Evolutionary conservation across 2,888 invertebrate genomes (phyloP).

Genomic region (Tribolium freemani): DNA sequence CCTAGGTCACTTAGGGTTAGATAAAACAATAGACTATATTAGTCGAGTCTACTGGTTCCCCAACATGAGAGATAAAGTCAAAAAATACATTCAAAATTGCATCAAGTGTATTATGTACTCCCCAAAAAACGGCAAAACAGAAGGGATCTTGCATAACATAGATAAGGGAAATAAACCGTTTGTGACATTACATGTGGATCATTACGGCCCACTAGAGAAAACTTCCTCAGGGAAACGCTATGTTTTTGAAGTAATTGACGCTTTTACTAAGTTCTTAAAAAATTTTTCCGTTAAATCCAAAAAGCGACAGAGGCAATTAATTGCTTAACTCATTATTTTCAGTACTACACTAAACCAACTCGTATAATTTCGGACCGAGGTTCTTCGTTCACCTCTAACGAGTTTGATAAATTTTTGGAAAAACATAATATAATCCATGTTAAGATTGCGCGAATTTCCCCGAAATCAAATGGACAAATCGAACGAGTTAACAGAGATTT

Average conservation of each 20-base stretch:
- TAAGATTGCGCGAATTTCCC: constrained; percentile 36
- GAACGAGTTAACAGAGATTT: constrained; percentile 32
- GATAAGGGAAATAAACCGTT: constrained; percentile 42
- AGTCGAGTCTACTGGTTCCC: constrained; percentile 49
- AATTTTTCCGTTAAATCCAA: constrained; percentile 44
- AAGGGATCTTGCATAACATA: constrained; percentile 55
- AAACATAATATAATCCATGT: constrained; percentile 39
- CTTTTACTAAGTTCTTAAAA: constrained; percentile 56
- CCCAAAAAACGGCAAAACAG: constrained; percentile 42
- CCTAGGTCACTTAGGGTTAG: constrained; percentile 45
- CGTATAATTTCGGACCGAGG: constrained; percentile 43
- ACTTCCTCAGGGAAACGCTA: constrained; percentile 49
- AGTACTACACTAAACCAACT: constrained; percentile 50
- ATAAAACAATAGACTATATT: constrained; percentile 45
- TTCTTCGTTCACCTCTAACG: constrained; percentile 41
- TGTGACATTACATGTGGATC: constrained; percentile 49
- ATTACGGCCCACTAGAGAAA: constrained; percentile 53
- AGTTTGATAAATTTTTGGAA: constrained; percentile 38
- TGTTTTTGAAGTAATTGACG: constrained; percentile 52
- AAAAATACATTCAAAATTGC: constrained; percentile 56
- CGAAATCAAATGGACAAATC: constrained; percentile 34
- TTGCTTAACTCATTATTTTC: too few species aligned
- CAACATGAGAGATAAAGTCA: constrained; percentile 51
- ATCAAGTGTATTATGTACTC: constrained; percentile 56
- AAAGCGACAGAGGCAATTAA: too few species aligned